phyloP scores from a whole-genome alignment of 2,797 vertebrate species.

The Sarcoramphus papa region DNA sequence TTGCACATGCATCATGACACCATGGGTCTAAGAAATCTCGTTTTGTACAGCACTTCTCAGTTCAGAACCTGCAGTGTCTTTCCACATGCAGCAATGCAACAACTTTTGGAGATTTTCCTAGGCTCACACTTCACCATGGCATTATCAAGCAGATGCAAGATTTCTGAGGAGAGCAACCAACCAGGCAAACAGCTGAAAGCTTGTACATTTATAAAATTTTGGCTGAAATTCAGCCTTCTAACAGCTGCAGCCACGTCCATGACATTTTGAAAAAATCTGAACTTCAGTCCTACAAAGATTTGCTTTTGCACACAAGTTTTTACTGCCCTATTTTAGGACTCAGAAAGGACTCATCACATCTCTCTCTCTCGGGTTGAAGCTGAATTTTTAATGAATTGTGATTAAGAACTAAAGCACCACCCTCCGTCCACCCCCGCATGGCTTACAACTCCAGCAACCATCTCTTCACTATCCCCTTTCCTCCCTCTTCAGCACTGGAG shows the following conservation, averaged over 20 bases:
- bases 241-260: not conserved
- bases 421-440: not conserved
- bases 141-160: not conserved
- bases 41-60: not conserved
- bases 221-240: not conserved
- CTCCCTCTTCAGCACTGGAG: not conserved
- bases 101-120: not conserved
- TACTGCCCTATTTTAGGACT: not conserved
- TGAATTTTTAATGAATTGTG: conserved; percentile 42
- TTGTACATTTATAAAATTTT: not conserved
- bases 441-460: not conserved
- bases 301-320: not conserved
- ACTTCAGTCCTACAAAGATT: not conserved
- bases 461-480: not conserved
- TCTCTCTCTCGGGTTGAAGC: not conserved
- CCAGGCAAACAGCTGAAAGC: not conserved
- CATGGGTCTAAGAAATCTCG: rapidly evolving
- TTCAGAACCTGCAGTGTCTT: not conserved
- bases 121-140: not conserved
- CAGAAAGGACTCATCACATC: not conserved
- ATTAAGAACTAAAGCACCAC: not conserved
- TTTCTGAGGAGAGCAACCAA: not conserved
- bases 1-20: not conserved
- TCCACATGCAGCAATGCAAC: rapidly evolving
- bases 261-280: not conserved